Base-by-base conservation (phyloP, 2,113 vertebrate species). In the Tachysurus vachellii region DNA sequence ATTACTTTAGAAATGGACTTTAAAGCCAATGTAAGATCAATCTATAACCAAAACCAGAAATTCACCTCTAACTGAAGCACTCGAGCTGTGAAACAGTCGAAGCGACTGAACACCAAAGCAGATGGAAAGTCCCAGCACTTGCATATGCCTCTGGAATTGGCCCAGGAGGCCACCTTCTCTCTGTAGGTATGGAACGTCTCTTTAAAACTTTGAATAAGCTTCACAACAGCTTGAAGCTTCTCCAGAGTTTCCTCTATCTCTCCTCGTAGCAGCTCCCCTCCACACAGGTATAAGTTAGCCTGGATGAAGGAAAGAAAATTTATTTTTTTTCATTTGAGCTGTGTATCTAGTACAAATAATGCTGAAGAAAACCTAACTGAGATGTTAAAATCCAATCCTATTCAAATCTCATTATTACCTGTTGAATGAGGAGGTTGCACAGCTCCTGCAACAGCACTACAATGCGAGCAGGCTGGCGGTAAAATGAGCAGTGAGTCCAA, bases 41-140 rank as follows among this genome's bases (percentile, higher is more conserved):
- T 84, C 44, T 23, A 70, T 2, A 5, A 36, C n/a, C 64, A 26
- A 85, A 47, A 75, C 64, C 42, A 68, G 7, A 64, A 83, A 70
- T 17, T 93, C 93, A 97, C 95, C 95, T 97, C 92, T 90, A 94
- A 90, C 90, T 96, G 95, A 75, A 93, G 89, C 90, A 96, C 91
- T 14, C 86, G 91, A 86, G 93, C 90, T 68, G 95, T 92, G 91
- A 97, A 96, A 76, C 89, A 89, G 92, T 93, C 93, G 92, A 93
- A 96, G 92, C 91, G 94, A 84, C 89, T 91, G 91, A 98, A 97
- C 71, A 96, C 92, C 91, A 96, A 85, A 70, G 93, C 90, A 89
- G 92, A 93, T 57, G 93, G 95, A 91, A 98, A 98, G 94, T 97
- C 94, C 95, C 95, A 96, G 5, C 80, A 90, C 89, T 95, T 93